Percentiles rank a stretch among this genome's conserved stretches.
These are phyloP conservation scores for Benitochromis conjunctus DNA, from an alignment of 2,113 vertebrate species.

Conservation along the genomic window DNA sequence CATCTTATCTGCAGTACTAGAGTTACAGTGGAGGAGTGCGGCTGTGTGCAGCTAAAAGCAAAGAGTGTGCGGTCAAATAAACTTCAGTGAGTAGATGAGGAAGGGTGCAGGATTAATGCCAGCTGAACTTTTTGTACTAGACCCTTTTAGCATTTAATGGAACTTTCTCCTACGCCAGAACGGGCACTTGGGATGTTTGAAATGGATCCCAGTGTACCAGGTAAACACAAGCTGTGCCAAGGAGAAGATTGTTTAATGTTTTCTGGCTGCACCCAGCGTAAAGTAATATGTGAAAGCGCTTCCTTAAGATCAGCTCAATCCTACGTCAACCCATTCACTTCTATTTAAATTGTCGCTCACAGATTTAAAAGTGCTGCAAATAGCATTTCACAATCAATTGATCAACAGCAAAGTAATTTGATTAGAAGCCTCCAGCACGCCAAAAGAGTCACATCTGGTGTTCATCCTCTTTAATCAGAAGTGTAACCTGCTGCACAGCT, in stretches of 20 bases:
- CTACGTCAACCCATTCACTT: neutral
- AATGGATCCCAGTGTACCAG: conserved; percentile 28
- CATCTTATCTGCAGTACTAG: neutral
- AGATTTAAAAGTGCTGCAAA: conserved; percentile 4
- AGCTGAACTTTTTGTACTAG: neutral
- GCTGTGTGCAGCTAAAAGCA: neutral
- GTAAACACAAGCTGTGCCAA: conserved; percentile 10
- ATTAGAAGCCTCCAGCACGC: neutral
- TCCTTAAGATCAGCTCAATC: neutral
- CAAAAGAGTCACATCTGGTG: neutral
- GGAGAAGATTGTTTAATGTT: neutral
- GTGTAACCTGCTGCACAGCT: neutral
- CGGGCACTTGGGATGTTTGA: conserved; percentile 12
- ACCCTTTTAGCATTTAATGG: conserved; percentile 29
- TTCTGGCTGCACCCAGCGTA: neutral
- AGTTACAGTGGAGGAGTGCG: neutral
- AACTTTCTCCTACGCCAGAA: neutral
- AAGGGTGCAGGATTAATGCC: neutral
- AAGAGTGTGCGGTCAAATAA: neutral
- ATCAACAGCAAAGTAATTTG: neutral
- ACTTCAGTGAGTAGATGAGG: neutral
- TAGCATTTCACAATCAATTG: neutral
- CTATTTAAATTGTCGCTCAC: neutral
- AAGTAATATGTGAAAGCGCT: conserved; percentile 13
- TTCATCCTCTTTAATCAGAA: neutral